These are phyloP conservation scores for Scleropages formosus DNA, from an alignment of 2,797 vertebrate genomes.

Conservation along the genomic window DNA sequence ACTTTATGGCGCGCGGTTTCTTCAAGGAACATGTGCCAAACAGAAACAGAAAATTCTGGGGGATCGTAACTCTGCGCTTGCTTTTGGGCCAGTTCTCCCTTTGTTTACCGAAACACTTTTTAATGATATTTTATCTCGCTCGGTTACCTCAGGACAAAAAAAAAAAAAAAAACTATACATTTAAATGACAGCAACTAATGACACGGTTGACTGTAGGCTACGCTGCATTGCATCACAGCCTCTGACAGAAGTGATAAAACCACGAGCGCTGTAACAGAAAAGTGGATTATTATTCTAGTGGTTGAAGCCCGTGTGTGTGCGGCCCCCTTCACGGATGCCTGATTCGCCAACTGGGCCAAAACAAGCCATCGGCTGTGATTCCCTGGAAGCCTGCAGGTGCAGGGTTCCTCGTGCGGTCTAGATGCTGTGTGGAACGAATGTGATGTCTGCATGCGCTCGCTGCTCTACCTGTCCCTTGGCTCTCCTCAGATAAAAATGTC, in stretches of 20 bases:
- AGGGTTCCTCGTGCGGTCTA: constrained; percentile 26
- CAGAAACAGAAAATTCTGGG: background rate
- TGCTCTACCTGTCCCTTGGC: background rate
- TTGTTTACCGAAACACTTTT: background rate
- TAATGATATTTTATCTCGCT: background rate
- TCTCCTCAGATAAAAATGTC: constrained; percentile 11
- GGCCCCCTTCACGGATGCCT: constrained; percentile 33
- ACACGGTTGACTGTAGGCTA: background rate
- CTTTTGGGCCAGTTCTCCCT: constrained; percentile 12
- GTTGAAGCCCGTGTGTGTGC: constrained; percentile 31
- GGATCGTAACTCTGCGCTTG: constrained; percentile 2
- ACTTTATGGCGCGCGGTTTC: background rate
- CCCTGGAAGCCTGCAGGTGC: constrained; percentile 37
- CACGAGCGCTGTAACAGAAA: background rate
- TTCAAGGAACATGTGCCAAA: background rate
- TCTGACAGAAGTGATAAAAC: constrained; percentile 8
- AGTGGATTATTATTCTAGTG: too few relatives aligned
- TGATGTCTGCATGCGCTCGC: constrained; percentile 14
- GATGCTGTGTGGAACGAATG: constrained; percentile 28
- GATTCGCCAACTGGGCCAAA: constrained; percentile 49
- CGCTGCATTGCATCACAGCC: background rate
- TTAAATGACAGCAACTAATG: background rate
- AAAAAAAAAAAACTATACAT: background rate
- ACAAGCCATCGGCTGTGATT: constrained; percentile 56
- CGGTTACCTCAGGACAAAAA: background rate